Base-by-base conservation (phyloP, 2,113 vertebrate species). In the Arenaria interpres region DNA sequence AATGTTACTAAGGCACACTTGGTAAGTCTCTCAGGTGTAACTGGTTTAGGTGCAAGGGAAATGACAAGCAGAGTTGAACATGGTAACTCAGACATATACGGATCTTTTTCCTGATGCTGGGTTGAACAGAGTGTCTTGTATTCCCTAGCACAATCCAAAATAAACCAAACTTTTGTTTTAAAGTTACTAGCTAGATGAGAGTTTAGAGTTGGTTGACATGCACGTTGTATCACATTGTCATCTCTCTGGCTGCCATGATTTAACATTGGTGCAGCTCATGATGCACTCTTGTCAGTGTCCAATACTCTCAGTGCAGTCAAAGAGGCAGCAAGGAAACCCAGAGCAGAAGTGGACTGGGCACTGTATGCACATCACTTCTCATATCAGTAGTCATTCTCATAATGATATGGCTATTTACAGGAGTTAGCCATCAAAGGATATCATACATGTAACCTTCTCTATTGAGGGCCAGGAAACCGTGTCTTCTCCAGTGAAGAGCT, bases 221-320 rank as follows among this genome's bases (percentile, higher is more conserved):
- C 32, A 39, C 1, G 0, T 2, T 46, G 14, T 3, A 27, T 5
- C 13, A 10, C 7, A 32, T 4, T 85, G 19, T 6, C n/a, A 23
- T 8, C 24, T 81, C 60, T 50, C 10, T 37, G 68, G 28, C 33
- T 85, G 37, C 35, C 21, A 14, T 0, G 7, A 5, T 5, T 45
- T 30, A 24, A 5, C 5, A 22, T 6, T 84, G 10, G 17, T 2
- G 3, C 21, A 62, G 24, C 16, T 21, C 45, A 41, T 45, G 25
- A 43, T 45, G 24, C 5, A 6, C 23, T n/a, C n/a, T 67, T 67
- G 15, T 10, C 67, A 25, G 10, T 20, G 28, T 13, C 22, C 59
- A 12, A 3, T 4, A 20, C 8, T 56, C 8, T 63, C 43, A 22
- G 18, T 2, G 7, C 25, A 56, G 33, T 35, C 20, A 39, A 27